Conservation (phyloP, 2,113 vertebrate species). For the Natator depressus region DNA sequence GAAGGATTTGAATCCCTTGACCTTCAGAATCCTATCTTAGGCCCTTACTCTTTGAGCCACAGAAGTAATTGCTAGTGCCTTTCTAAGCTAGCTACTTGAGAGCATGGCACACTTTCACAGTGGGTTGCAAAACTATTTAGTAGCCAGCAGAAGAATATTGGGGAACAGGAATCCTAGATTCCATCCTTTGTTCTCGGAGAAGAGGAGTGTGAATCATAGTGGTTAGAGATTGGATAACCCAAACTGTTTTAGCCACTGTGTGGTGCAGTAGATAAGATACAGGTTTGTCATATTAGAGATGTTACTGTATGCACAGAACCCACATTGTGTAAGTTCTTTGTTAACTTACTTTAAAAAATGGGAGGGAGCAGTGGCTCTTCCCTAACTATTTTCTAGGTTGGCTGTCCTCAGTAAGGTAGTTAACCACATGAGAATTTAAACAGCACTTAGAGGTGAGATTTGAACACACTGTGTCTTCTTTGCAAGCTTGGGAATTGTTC, state of each 20-base stretch:
- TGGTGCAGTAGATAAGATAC: background rate
- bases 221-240: background rate
- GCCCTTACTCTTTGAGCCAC: rapidly evolving
- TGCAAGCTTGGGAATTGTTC: background rate
- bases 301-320: no score
- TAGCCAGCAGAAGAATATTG: background rate
- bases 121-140: background rate
- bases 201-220: background rate
- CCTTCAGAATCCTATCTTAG: background rate
- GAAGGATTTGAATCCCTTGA: background rate
- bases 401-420: background rate
- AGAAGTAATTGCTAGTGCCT: background rate
- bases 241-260: background rate
- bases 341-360: background rate
- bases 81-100: rapidly evolving
- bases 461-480: background rate
- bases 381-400: background rate
- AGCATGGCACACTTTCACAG: background rate
- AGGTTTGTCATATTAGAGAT: background rate
- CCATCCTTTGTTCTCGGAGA: background rate
- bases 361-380: background rate
- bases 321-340: rapidly evolving
- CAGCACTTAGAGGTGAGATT: background rate
- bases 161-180: rapidly evolving
- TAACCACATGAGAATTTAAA: background rate